Evolutionary conservation across 2,113 vertebrate species (phyloP).

Genomic region (Ameiurus melas): DNA sequence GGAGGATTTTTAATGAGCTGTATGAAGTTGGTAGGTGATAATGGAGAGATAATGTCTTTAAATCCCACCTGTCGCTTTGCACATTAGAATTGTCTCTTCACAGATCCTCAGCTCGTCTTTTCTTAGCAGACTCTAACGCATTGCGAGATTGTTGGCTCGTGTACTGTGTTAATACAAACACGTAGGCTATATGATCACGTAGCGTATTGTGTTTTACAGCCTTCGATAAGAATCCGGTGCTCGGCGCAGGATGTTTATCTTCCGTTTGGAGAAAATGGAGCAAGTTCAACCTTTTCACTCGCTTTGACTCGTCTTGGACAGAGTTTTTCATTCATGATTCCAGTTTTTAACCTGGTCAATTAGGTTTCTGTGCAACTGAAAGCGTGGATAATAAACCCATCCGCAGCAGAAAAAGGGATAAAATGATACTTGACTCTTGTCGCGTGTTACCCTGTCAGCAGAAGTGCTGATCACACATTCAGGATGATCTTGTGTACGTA

Average conservation of each 20-base stretch:
- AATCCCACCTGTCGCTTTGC: conserved; percentile 30
- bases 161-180: too few species aligned
- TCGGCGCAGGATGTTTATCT: too few species aligned
- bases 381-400: conserved; percentile 8
- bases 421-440: not conserved
- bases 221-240: too few species aligned
- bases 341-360: not conserved
- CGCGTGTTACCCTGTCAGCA: not conserved
- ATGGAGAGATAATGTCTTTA: conserved; percentile 15
- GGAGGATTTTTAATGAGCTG: conserved; percentile 45
- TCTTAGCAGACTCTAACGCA: too few species aligned
- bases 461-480: conserved; percentile 3
- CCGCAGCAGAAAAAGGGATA: not conserved
- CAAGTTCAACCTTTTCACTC: too few species aligned
- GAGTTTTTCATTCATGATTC: not conserved
- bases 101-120: not conserved
- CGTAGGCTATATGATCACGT: too few species aligned
- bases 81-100: conserved; percentile 1
- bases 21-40: conserved; percentile 48
- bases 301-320: too few species aligned
- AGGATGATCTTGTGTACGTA: not conserved
- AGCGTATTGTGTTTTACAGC: too few species aligned
- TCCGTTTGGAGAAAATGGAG: too few species aligned
- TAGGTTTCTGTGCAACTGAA: not conserved
- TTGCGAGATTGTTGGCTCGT: too few species aligned